Percentiles rank a stretch among this genome's conserved stretches.
Evolutionary conservation across 2,797 vertebrate species (phyloP).

Genomic region (Mus spretus): DNA sequence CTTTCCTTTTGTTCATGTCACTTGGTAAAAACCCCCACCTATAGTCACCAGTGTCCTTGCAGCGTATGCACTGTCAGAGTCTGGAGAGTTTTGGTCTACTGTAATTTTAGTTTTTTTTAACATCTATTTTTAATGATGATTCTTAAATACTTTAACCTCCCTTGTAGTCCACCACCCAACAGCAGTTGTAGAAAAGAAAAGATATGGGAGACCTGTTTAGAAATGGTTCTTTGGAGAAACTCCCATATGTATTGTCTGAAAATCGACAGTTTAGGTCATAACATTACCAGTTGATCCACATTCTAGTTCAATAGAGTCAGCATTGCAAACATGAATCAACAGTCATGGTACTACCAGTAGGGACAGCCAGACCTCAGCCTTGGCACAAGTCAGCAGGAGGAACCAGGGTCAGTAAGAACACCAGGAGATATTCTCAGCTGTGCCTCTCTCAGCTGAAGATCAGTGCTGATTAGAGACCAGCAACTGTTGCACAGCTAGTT

Average conservation of each 20-base stretch:
- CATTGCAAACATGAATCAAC: background rate
- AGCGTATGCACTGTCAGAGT: background rate
- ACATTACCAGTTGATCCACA: background rate
- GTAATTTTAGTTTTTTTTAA: no score
- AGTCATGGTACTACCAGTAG: background rate
- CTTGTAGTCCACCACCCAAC: no score
- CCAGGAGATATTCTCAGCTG: background rate
- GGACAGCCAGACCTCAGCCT: background rate
- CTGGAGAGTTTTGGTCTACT: background rate
- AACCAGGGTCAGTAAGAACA: background rate
- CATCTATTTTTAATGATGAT: no score
- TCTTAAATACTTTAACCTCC: no score
- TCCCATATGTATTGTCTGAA: no score
- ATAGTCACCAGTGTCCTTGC: accelerated
- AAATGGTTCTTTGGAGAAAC: no score
- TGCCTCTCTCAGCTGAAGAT: background rate
- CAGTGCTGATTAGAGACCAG: background rate
- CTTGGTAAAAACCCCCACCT: background rate
- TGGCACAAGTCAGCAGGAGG: background rate
- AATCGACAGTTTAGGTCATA: no score
- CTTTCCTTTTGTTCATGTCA: background rate
- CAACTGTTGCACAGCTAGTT: no score
- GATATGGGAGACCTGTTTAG: no score
- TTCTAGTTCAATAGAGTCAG: background rate
- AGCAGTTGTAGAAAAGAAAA: no score